Evolutionary conservation across 2,888 invertebrate species (phyloP), one percentile per base, ranked within the genome.

Genomic region (Andrena flavipes): DNA sequence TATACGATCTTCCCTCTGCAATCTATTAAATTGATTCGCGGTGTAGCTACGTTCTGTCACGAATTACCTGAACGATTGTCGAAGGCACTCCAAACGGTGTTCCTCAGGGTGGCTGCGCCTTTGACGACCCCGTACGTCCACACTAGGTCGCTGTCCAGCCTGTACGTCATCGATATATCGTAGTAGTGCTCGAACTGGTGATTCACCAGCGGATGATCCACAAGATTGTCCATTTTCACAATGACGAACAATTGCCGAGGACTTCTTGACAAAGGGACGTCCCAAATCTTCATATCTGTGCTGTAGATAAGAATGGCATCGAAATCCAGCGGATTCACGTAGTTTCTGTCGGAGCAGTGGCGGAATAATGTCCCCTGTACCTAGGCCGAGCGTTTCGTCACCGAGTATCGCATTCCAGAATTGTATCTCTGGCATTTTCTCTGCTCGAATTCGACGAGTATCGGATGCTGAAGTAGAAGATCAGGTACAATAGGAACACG

Each of bases 371-470:
- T 87, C 78, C 10, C 87, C 90, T 3, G 82, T 35, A 10, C 91
- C 90, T 33, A 8, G 33, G 26, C 89, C 89, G 76, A 91, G 91
- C 10, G 73, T 81, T 4, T 71, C 51, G 51, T 54, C 51, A 2
- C 20, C 60, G 16, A 92, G 93, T 82, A 93, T 87, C 0, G 80
- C 77, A 65, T 91, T 93, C 93, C 93, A 93, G 56, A 89, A 89
- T 7, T 91, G 84, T 7, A 92, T 87, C 0, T 3, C 68, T 51
- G 35, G 3, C 30, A 23, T 30, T 8, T 35, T n/a, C 26, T 7
- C n/a, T 30, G 29, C 60, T 29, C 30, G 30, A n/a, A 33, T 13
- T n/a, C n/a, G 60, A 16, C n/a, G 54, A 8, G 54, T 2, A 23
- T 8, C 20, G 7, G 54, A 23, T 1, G 54, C 20, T 20, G 54